Conservation (phyloP, 2,113 vertebrate genomes). For the Lipotes vexillifer region DNA sequence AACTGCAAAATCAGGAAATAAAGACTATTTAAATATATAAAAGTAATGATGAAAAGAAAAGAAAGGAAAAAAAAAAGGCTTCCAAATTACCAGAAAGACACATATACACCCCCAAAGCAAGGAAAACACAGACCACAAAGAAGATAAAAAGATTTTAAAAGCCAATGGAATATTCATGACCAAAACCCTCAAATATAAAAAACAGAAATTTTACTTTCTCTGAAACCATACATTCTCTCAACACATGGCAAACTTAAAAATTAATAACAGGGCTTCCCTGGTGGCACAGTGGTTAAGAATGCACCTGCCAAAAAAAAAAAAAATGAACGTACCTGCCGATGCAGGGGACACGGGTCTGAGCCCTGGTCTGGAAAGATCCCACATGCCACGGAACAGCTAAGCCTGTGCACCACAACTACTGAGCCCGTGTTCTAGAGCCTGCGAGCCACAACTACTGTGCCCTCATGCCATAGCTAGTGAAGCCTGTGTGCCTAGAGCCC, state of each 20-base stretch:
- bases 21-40: background rate
- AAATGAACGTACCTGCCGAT: no score
- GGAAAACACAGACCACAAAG: background rate
- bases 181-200: background rate
- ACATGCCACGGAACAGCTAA: accelerated
- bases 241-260: background rate
- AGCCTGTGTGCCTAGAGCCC: no score
- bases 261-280: background rate
- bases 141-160: background rate
- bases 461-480: no score
- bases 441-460: no score
- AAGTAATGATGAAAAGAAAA: background rate
- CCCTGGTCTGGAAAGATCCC: no score
- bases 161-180: background rate
- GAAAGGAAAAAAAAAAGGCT: background rate
- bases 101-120: background rate
- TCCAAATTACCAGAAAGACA: background rate
- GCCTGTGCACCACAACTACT: no score
- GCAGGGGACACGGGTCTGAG: no score
- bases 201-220: background rate
- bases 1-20: background rate
- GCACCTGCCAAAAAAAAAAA: no score
- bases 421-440: no score
- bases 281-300: no score
- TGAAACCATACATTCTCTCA: background rate